A percentile compares a stretch with the other conserved stretches of the same genome.
These are phyloP conservation scores for Macrochelys suwanniensis DNA, from an alignment of 2,797 vertebrate species.

Conservation along the genomic window DNA sequence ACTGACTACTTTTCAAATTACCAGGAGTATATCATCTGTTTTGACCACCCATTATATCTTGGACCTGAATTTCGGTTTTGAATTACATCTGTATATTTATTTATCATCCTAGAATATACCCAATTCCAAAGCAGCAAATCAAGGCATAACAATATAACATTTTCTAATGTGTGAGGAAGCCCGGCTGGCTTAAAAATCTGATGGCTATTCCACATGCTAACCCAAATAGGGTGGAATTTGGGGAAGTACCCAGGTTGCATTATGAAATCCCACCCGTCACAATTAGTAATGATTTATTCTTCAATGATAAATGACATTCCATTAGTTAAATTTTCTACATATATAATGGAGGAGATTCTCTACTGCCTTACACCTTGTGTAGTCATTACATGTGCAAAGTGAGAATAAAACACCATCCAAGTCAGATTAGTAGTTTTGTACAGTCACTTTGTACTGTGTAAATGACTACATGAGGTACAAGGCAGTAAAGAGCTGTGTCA, in stretches of 20 bases:
- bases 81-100: neutral
- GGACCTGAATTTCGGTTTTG: neutral
- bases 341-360: neutral
- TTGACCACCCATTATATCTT: neutral
- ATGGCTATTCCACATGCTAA: neutral
- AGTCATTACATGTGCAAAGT: neutral
- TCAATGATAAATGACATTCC: neutral
- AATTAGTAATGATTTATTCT: neutral
- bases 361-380: neutral
- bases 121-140: neutral
- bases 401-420: neutral
- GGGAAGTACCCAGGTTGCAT: neutral
- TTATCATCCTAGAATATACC: constrained; percentile 19
- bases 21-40: neutral
- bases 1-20: constrained; percentile 4
- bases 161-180: neutral
- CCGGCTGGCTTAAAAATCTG: neutral
- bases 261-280: neutral
- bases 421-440: neutral
- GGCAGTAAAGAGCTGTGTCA: neutral
- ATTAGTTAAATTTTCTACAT: neutral
- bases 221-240: neutral
- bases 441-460: neutral
- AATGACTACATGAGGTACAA: neutral
- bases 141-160: accelerated